Evolutionary conservation across 2,797 vertebrate species (phyloP), one percentile per base, ranked within the genome.

Genomic region (Anguilla marmorata): DNA sequence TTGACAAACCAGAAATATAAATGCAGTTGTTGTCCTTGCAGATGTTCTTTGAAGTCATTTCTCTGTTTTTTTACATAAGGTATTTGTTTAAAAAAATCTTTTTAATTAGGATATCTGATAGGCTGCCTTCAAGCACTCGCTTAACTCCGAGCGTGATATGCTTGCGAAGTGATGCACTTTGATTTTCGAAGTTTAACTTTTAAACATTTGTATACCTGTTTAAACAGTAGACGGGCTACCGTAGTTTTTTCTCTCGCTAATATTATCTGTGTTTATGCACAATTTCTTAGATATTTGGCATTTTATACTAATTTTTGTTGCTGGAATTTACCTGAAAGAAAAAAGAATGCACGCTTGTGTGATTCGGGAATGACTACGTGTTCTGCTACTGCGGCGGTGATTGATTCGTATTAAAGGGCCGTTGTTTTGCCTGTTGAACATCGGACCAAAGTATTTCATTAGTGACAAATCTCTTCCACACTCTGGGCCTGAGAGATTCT

Each of bases 311-410:
- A 7, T 50, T 9, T 9, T 24, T 79, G 19, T 14, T n/a, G 21
- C 24, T 82, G 79, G 21, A 24, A 24, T 82, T 82, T 82, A 82
- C 79, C 79, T 82, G 79, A 14, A 37, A 45, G 58, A 14, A 33
- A 69, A 88, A 88, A 79, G 37, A 85, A 86, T 50, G 84, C 84
- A 72, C 74, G 69, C 21, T 60, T 85, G 54, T 45, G 52, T 50
- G 58, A 86, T 24, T 30, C 41, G 84, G 84, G 84, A 86, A 72
- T 86, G 85, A 85, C 54, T 85, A 88, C 88, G 85, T 86, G 85
- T 86, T 72, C 85, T 30, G 21, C 66, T 56, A 16, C 41, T 41
- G 45, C 76, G 7, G 6, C 14, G 88, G 79, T 30, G 52, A 41
- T 63, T 30, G 37, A 74, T 9, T 41, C 19, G 48, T 41, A 79